A percentile compares a stretch with the other conserved stretches of the same genome.
phyloP scores from a whole-genome alignment of 2,113 vertebrate species.

The Phyllostomus hastatus region DNA sequence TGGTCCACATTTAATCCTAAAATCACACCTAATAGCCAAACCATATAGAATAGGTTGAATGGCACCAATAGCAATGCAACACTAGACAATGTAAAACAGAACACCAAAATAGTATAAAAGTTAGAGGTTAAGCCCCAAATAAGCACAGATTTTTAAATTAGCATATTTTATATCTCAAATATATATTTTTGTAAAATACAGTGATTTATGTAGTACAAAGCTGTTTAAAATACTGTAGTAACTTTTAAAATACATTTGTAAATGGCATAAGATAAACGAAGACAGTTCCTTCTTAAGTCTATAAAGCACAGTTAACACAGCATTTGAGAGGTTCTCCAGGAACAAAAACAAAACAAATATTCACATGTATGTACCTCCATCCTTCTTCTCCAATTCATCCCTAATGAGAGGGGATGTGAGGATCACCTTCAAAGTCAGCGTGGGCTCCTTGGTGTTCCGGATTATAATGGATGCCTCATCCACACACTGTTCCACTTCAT shows the following conservation, averaged over 20 bases:
- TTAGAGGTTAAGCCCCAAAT: not conserved
- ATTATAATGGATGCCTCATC: slow-evolving; percentile 95
- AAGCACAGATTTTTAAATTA: slow-evolving; percentile 18
- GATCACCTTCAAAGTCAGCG: slow-evolving; percentile 94
- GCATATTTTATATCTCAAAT: slow-evolving; percentile 31
- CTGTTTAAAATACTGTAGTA: slow-evolving; percentile 20
- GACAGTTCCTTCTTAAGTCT: slow-evolving; percentile 58
- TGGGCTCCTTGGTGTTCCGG: slow-evolving; percentile 90
- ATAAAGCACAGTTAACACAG: slow-evolving; percentile 68
- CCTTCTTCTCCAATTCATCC: slow-evolving; percentile 86
- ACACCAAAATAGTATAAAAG: not conserved
- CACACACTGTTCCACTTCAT: slow-evolving; percentile 89
- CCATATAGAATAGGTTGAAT: not conserved
- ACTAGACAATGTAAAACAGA: not conserved
- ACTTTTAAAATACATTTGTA: not conserved
- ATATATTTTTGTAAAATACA: slow-evolving; percentile 32
- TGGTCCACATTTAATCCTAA: slow-evolving; percentile 18
- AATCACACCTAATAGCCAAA: slow-evolving; percentile 26
- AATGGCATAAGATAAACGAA: slow-evolving; percentile 44
- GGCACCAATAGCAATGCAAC: not conserved
- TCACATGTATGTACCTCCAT: slow-evolving; percentile 86
- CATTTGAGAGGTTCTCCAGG: slow-evolving; percentile 48
- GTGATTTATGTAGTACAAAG: not conserved
- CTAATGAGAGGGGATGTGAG: slow-evolving; percentile 95
- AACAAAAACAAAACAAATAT: slow-evolving; percentile 65